Base-by-base conservation (phyloP, 2,113 vertebrate genomes). In the Siniperca chuatsi region DNA sequence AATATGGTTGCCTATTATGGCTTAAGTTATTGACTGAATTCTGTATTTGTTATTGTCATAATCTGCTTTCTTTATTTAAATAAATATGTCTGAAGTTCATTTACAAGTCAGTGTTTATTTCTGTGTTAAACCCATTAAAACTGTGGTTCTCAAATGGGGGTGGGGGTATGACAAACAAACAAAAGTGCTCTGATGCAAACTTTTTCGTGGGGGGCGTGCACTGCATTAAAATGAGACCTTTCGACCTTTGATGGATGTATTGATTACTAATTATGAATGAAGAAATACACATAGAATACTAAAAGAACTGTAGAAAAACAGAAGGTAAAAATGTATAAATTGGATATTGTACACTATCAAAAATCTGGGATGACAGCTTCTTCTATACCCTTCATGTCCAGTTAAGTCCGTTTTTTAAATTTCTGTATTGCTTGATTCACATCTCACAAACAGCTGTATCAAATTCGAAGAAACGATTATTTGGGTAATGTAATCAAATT, bases 21-120 rank as follows among this genome's bases (percentile, higher is more conserved):
- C 73, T 87, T 92, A 82, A 93, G 82, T 90, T 92, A 93, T 92
- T 91, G 83, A 87, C 79, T 92, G 72, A 73, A 88, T 87, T 89
- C 78, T 91, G 89, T 94, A 92, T 91, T 90, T 92, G 77, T 89
- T 90, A 82, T 73, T 91, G 82, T 85, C 62, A 84, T 69, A 81
- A 4, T 40, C 50, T 76, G 58, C 76, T 86, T 91, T 92, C 84
- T 86, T 84, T 66, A 61, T 88, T 90, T 89, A 87, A 93, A 93
- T 94, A 91, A 94, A 94, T 78, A 87, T 77, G 79, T 89, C 73
- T 86, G 62, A 86, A 69, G 52, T 82, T 44, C 8, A 83, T 75
- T 62, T 83, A 6, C 54, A 69, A 85, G 75, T 75, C 60, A 1
- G 23, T 87, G 55, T 81, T 81, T 75, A 55, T 82, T 81, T 75